Evolutionary conservation across 2,888 invertebrate genomes (phyloP), one percentile per base, ranked within the genome.

Genomic region (Drosophila histrio): DNA sequence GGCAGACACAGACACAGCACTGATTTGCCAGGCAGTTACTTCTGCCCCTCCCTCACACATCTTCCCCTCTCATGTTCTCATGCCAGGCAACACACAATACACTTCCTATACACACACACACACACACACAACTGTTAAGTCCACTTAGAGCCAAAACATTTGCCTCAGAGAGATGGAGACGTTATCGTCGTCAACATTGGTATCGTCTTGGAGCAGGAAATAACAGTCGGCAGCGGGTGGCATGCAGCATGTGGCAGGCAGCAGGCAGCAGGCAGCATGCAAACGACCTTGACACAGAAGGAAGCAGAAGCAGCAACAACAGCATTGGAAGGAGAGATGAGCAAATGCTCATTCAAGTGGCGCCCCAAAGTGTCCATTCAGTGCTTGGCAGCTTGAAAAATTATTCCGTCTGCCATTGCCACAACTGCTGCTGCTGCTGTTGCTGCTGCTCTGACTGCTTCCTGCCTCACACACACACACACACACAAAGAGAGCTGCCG

Each of bases 201-300:
- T 50, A 87, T 76, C 87, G 87, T 82, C 82, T 82, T 82, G 85
- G 85, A 81, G 87, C 85, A 81, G 82, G 87, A 82, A 86, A 68
- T 66, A 75, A 56, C 80, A 79, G 8, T n/a, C 34, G 15, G 44
- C 59, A 62, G 49, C 58, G 62, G 47, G 17, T 36, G 3, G 22
- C 15, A 49, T 36, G 39, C 28, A 28, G 53, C 44, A 44, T 30
- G 56, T 22, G 54, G 56, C 63, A 60, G 43, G 58, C 66, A 50
- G 44, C 56, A 66, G 50, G 64, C 67, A 62, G 58, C 66, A 50
- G 44, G 58, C 70, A 54, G 64, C 67, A 62, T 43, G 54, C 61
- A 39, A 60, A 71, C 79, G 82, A 84, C 84, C 84, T 84, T 84
- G 84, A 84, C 84, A 84, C 71, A 84, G 17, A 50, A 9, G 39